phyloP scores from a whole-genome alignment of 2,888 invertebrate species.

The Scelioninae gen. 2 region DNA sequence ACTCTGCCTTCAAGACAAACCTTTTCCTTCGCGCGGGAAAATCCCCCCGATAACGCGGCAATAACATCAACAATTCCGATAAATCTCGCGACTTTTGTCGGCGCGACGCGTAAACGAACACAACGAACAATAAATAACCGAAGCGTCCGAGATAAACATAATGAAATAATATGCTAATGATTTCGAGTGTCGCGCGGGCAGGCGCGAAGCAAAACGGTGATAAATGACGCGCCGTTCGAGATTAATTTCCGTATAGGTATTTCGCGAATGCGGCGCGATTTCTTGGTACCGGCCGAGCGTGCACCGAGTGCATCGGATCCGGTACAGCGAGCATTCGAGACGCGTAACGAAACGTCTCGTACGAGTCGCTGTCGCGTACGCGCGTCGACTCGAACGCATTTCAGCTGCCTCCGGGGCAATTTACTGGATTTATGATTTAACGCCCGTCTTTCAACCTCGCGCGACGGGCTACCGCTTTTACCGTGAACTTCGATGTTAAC shows the following conservation, averaged over 20 bases:
- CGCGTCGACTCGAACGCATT: slow-evolving; percentile 65
- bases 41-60: too few relatives aligned
- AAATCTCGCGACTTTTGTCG: slow-evolving; percentile 22
- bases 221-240: slow-evolving; percentile 42
- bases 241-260: slow-evolving; percentile 53
- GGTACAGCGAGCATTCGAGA: slow-evolving; percentile 56
- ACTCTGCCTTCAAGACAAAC: too few relatives aligned
- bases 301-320: slow-evolving; percentile 51
- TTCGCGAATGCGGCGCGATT: slow-evolving; percentile 47
- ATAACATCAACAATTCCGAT: too few relatives aligned
- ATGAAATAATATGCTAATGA: slow-evolving; percentile 56
- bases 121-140: slow-evolving; percentile 47
- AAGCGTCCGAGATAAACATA: slow-evolving; percentile 35
- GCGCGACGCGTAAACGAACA: slow-evolving; percentile 6
- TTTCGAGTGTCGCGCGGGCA: slow-evolving; percentile 40
- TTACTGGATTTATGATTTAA: slow-evolving; percentile 71
- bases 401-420: slow-evolving; percentile 65
- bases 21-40: too few relatives aligned
- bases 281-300: slow-evolving; percentile 29
- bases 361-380: slow-evolving; percentile 59
- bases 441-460: slow-evolving; percentile 67
- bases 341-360: slow-evolving; percentile 65
- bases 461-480: slow-evolving; percentile 62
- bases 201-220: slow-evolving; percentile 50
- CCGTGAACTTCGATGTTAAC: slow-evolving; percentile 54